Percentiles rank a stretch among this genome's conserved stretches.
Conservation (phyloP, 1,140 invertebrate species). For the Drosophila pandora region DNA sequence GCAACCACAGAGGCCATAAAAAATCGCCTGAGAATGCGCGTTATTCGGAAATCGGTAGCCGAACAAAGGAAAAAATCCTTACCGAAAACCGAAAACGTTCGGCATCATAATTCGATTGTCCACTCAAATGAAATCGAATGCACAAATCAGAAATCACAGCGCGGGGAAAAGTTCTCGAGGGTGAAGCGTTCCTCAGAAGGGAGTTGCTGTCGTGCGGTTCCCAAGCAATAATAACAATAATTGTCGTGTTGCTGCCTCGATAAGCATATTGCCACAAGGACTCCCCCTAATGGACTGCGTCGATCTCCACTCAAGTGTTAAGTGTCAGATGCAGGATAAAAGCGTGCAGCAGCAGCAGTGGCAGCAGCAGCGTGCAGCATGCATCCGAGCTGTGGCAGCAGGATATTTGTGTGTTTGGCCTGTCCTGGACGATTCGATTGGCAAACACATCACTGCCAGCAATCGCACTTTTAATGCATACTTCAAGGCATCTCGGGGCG, state of each 20-base stretch:
- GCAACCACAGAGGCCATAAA: constrained; percentile 61
- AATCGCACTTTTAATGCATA: constrained; percentile 61
- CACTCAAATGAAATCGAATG: constrained; percentile 81
- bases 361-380: constrained; percentile 14
- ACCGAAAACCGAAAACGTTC: constrained; percentile 55
- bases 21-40: constrained; percentile 39
- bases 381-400: constrained; percentile 54
- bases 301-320: constrained; percentile 72
- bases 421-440: constrained; percentile 46
- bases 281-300: constrained; percentile 60
- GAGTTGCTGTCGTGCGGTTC: constrained; percentile 55
- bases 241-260: constrained; percentile 64
- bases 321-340: constrained; percentile 82
- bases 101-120: constrained; percentile 78
- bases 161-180: constrained; percentile 26
- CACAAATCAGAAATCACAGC: constrained; percentile 64
- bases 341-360: constrained; percentile 52
- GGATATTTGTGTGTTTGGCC: constrained; percentile 76
- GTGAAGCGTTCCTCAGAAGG: constrained; percentile 16
- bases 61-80: constrained; percentile 17
- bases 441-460: constrained; percentile 56
- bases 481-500: constrained; percentile 55
- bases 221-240: constrained; percentile 80
- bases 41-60: constrained; percentile 15
- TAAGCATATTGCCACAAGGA: constrained; percentile 70